Evolutionary conservation across 1,140 invertebrate genomes (phyloP), one percentile per base, ranked within the genome.

Genomic region (Eueides isabella): DNA sequence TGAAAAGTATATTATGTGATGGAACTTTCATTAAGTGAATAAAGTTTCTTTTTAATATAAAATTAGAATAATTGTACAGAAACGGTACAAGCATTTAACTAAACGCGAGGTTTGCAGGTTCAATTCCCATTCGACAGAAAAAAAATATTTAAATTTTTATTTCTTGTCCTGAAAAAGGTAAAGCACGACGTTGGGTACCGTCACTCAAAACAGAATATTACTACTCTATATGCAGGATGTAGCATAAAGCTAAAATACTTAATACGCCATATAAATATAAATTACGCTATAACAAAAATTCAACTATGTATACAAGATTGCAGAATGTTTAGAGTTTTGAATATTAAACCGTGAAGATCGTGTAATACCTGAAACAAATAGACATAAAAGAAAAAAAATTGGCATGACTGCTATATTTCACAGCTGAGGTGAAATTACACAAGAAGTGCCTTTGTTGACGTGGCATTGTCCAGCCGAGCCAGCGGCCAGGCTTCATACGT

Each of bases 401-500:
- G 76, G 83, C 83, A 82, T 89, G 89, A 89, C 85, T 82, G 82
- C 81, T 79, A 87, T 78, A 77, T 83, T 84, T 88, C 85, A 82
- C 82, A 85, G 87, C 80, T 80, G 81, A 78, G 76, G 77, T 77
- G 69, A 70, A 81, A 82, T 92, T 92, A 87, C 89, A 90, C 85
- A 92, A 92, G 88, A 84, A 79, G 80, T 77, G 69, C 78, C 86
- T 88, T 91, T 91, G 88, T 90, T 86, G 81, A 80, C 84, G 82
- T 82, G 84, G 83, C 86, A 92, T 93, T 92, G 91, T 93, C 88
- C 89, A 86, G 85, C 70, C 81, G 80, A 76, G 83, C 86, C 89
- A 83, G 80, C 86, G 85, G 79, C 81, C 83, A 75, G 79, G 75
- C 77, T 78, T 63, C 67, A 85, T 92, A 92, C 91, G 91, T 92